phyloP scores from a whole-genome alignment of 2,113 vertebrate species.

The Ammodytes dubius region DNA sequence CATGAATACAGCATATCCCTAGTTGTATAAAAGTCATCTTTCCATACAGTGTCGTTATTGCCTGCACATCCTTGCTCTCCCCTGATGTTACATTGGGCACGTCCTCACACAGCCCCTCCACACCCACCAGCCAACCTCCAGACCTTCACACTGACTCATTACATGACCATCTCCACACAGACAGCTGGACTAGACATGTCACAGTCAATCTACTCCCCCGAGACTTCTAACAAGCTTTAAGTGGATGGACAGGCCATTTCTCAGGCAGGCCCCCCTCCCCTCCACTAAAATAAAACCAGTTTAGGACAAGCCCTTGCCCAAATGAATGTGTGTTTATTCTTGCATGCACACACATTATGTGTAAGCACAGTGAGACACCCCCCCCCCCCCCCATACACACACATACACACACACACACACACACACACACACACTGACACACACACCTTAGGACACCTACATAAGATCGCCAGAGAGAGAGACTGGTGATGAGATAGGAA shows the following conservation, averaged over 20 bases:
- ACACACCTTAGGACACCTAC: slow-evolving; percentile 61
- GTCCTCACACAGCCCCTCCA: slow-evolving; percentile 16
- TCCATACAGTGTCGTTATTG: slow-evolving; percentile 22
- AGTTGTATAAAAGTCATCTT: slow-evolving; percentile 13
- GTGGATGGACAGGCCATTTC: slow-evolving; percentile 70
- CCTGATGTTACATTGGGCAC: slow-evolving; percentile 29
- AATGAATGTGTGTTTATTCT: not conserved
- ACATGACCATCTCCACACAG: slow-evolving; percentile 65
- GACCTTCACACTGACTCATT: slow-evolving; percentile 66
- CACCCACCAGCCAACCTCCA: slow-evolving; percentile 54
- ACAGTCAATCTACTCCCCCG: slow-evolving; percentile 69
- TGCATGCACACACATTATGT: slow-evolving; percentile 31
- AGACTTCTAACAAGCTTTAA: slow-evolving; percentile 70
- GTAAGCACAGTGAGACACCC: slow-evolving; percentile 54
- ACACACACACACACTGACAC: not conserved
- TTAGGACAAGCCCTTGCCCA: slow-evolving; percentile 33
- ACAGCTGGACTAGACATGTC: slow-evolving; percentile 68
- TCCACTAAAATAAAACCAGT: slow-evolving; percentile 48
- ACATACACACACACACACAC: not conserved
- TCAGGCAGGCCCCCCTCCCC: slow-evolving; percentile 23
- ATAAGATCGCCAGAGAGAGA: slow-evolving; percentile 63
- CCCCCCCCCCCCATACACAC: not conserved
- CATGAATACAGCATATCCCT: not conserved
- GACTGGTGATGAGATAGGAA: slow-evolving; percentile 58
- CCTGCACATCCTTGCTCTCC: slow-evolving; percentile 17